These are phyloP conservation scores for Zoanthus sansibaricus DNA, from an alignment of 92 coral and sea anemone genomes.

Conservation along the genomic window DNA sequence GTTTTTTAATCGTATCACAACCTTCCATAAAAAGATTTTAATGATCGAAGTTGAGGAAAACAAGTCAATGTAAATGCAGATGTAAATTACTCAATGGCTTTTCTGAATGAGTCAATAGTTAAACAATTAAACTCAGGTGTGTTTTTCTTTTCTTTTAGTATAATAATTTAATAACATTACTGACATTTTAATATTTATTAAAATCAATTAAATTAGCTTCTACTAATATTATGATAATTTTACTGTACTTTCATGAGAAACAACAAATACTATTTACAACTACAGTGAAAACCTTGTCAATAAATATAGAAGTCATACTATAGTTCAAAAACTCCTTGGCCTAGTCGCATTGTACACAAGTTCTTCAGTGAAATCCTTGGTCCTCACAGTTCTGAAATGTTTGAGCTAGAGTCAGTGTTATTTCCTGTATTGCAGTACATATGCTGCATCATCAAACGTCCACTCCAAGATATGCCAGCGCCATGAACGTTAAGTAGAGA, in stretches of 20 bases:
- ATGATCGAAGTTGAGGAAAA: too few relatives aligned
- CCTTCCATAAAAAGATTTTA: too few relatives aligned
- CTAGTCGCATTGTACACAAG: not conserved
- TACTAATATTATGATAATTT: too few relatives aligned
- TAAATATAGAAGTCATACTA: not conserved
- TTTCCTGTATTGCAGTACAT: not conserved
- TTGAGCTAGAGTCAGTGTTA: not conserved
- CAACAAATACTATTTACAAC: not conserved
- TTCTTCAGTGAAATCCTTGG: not conserved
- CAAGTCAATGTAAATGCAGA: too few relatives aligned
- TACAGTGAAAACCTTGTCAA: constrained; percentile 4
- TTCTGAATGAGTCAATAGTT: too few relatives aligned
- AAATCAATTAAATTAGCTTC: too few relatives aligned
- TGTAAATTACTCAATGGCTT: too few relatives aligned
- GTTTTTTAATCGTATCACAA: too few relatives aligned
- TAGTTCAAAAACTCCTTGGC: not conserved
- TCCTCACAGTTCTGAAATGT: not conserved
- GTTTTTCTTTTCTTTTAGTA: too few relatives aligned
- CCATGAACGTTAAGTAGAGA: constrained; percentile 77
- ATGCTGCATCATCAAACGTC: constrained; percentile 61
- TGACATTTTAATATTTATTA: too few relatives aligned
- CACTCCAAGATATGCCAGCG: constrained; percentile 82
- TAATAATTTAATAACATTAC: too few relatives aligned
- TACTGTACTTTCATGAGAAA: not conserved
- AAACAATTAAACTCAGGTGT: too few relatives aligned